Percentiles rank a stretch among this genome's conserved stretches.
phyloP scores from a whole-genome alignment of 2,888 invertebrate genomes.

The Theretra japonica region DNA sequence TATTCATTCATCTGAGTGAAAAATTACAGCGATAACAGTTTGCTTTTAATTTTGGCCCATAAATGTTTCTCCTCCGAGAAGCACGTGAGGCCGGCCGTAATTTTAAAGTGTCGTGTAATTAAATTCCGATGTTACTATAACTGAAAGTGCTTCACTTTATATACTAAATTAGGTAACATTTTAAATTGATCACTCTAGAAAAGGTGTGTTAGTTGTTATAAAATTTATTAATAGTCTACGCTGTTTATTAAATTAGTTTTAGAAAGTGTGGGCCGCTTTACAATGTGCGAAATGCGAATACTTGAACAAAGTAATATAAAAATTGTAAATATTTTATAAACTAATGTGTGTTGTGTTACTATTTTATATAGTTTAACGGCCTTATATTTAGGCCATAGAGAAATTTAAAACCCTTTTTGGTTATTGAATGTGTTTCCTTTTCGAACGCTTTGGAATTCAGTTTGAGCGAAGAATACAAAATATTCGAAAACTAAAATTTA shows the following conservation, averaged over 20 bases:
- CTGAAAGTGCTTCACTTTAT: conserved; percentile 28
- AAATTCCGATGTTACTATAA: conserved; percentile 30
- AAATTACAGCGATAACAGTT: conserved; percentile 1
- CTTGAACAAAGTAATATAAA: no score
- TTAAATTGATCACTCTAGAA: background rate
- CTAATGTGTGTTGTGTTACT: no score
- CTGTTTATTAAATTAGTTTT: background rate
- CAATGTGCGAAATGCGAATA: no score
- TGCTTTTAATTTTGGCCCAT: conserved; percentile 1
- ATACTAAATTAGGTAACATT: conserved; percentile 3
- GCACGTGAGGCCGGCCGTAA: conserved; percentile 15
- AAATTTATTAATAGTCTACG: background rate
- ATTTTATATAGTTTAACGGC: no score
- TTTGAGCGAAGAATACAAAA: no score
- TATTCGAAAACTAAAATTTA: no score
- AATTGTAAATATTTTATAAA: no score
- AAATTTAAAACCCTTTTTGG: no score
- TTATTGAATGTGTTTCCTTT: no score
- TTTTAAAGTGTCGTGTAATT: conserved; percentile 30
- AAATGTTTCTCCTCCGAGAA: conserved; percentile 20
- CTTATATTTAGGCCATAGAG: no score
- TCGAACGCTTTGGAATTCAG: no score
- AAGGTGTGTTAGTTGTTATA: background rate
- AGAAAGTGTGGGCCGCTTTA: no score
- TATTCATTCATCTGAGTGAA: background rate